Base-by-base conservation (phyloP, 2,888 invertebrate species). In the Abrostola triplasia region DNA sequence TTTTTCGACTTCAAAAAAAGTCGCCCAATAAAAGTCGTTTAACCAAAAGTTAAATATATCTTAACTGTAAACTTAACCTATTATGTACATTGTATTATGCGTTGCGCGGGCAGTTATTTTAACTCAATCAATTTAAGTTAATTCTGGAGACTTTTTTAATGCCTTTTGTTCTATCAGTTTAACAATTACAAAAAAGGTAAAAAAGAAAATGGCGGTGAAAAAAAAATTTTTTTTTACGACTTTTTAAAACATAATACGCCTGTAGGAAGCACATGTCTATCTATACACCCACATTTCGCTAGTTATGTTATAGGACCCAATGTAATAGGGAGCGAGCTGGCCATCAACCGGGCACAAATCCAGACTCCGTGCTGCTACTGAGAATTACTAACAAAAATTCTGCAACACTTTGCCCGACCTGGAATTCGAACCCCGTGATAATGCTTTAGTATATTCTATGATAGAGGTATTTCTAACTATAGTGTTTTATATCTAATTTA, bases 31-130 rank as follows among this genome's bases (percentile, higher is more conserved):
- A 49, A 41, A 55, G 13, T 47, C 38, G 7, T 5, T 24, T 40
- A 50, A 54, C 53, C 13, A 60, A 40, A 49, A 47, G 55, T 0
- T 53, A 64, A 53, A 52, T 62, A 51, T 51, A 52, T 69, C 52
- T 63, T 47, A 69, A 52, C 55, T 58, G 49, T 58, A 7, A 51
- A 24, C n/a, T 36, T 64, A 64, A 7, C 47, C 67, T 74, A 70
- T 24, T 70, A 74, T 74, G 49, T 73, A 74, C 74, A 74, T 52
- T 63, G 50, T 60, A 74, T 64, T 74, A 66, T 70, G 70, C 70
- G 48, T 59, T 50, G 36, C 48, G 58, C 55, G 24, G 37, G 40
- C 35, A 38, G 36, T 48, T 54, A 40, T 47, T 37, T 47, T 12
- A 12, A 7, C 11, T 54, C 53, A n/a, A n/a, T n/a, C n/a, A 38